Base-by-base conservation (phyloP, 2,113 vertebrate genomes). In the Apaloderma vittatum region DNA sequence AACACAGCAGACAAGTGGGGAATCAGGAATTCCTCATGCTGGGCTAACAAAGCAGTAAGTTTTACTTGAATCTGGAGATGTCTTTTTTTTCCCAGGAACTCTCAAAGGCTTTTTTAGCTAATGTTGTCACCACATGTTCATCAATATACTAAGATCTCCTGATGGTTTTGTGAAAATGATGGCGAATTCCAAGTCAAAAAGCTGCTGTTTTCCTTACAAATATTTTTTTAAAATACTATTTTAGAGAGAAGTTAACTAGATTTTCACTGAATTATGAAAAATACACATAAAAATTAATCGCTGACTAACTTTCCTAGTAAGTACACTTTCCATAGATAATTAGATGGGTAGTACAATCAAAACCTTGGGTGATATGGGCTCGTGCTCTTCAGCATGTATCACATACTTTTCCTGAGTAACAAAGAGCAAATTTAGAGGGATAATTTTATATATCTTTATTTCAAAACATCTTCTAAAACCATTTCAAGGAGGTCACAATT, bases 1-100 rank as follows among this genome's bases (percentile, higher is more conserved):
- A 97, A 96, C 55, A 96, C 40, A 96, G 75, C 52, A 96, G 70
- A 77, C 61, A 97, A 96, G 93, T 88, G 86, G 85, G 81, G 83
- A 97, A 96, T 94, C 93, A 89, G 84, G 76, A 93, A 96, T 88
- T 90, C 34, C 59, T 94, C 78, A 76, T 57, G 82, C 89, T 91
- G 95, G 26, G 92, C 79, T 97, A 91, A 74, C 37, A 97, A 94
- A 96, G 65, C 81, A 91, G n/a, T 72, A 96, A 88, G 26, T 91
- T 90, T 96, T 86, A 66, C 72, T 90, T 36, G 54, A 94, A 85
- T 72, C 58, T 73, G 37, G 46, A 86, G 49, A 91, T 74, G 19
- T 79, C 34, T 43, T 80, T 95, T 51, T 75, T 75, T 80, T 26
- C 9, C 62, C 49, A 92, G 74, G 5, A 73, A 54, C 57, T 81